Base-by-base conservation (phyloP, 2,888 invertebrate species). In the Cerceris ruficornis region DNA sequence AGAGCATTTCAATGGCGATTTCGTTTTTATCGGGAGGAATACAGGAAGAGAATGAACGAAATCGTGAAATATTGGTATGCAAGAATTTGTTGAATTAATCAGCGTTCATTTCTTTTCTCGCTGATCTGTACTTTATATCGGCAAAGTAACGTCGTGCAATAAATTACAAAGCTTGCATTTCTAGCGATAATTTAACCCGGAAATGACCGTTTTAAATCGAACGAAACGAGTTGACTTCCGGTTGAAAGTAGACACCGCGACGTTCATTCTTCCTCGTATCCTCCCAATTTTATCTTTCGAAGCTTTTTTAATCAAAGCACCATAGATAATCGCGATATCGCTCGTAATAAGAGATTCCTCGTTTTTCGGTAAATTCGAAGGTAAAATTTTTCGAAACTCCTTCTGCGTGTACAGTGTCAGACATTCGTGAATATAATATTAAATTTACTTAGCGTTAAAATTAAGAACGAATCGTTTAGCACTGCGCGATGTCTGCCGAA, bases 241-340 rank as follows among this genome's bases (percentile, higher is more conserved):
- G 43, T 41, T 13, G 2, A 61, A 14, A 8, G 41, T 59, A 6
- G 46, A n/a, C 15, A 15, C 49, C 28, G 17, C 13, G 17, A 11
- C 49, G 58, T 66, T 57, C 69, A 78, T 73, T 69, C 78, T 77
- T 73, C 65, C 65, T 77, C 49, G 72, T 77, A 68, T 60, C 57
- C 65, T 77, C 68, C 59, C 58, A 13, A 46, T 59, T 58, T 66
- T 39, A 14, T 66, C 67, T 67, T 7, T 49, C 49, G 41, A 64
- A 64, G 39, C 58, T 69, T 28, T 58, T 41, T 6, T 2, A 15
- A 13, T 42, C 7, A 13, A 59, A 13, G 15, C n/a, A 15, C 1
- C 17, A 5, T 57, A 15, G 54, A 57, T 17, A 59, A 8, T 59
- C 7, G 39, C 42, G 42, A 41, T 28, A 15, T 13, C 14, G 42